Evolutionary conservation across 2,113 vertebrate species (phyloP).

Genomic region (Cololabis saira): DNA sequence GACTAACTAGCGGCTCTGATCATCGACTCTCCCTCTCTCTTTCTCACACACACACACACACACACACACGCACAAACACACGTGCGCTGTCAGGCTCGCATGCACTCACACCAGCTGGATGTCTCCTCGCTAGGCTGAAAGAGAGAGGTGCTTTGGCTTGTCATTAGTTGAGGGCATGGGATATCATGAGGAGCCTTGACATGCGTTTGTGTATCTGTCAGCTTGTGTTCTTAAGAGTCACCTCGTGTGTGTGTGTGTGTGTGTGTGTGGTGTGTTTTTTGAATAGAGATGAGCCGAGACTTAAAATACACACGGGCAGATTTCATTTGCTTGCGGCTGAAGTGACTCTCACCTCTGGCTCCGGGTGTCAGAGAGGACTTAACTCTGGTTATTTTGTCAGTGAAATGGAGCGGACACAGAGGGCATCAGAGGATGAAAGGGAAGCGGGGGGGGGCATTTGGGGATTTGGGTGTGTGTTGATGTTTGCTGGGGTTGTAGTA

Average conservation of each 20-base stretch:
- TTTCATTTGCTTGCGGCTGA: constrained; percentile 66
- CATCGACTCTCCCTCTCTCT: constrained; percentile 40
- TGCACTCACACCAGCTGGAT: constrained; percentile 70
- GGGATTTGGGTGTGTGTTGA: constrained; percentile 28
- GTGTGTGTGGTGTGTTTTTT: constrained; percentile 30
- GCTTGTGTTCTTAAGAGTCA: neutral
- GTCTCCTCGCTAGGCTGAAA: constrained; percentile 76
- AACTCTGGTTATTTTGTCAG: constrained; percentile 57
- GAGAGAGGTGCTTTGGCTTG: constrained; percentile 80
- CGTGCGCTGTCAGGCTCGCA: constrained; percentile 54
- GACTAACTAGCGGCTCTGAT: constrained; percentile 61
- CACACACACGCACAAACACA: constrained; percentile 49
- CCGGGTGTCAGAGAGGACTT: constrained; percentile 54
- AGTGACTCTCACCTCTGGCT: constrained; percentile 66
- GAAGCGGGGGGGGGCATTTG: constrained; percentile 9
- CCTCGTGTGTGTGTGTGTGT: constrained; percentile 15
- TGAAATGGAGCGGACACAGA: constrained; percentile 46
- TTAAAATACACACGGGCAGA: constrained; percentile 54
- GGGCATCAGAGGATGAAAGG: constrained; percentile 24
- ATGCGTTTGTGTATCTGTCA: constrained; percentile 23
- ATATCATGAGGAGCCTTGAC: constrained; percentile 51
- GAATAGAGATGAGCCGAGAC: constrained; percentile 56
- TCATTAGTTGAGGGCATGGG: constrained; percentile 61
- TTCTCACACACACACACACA: constrained; percentile 44
- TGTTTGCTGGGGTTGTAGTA: constrained; percentile 34